Evolutionary conservation across 2,888 invertebrate species (phyloP), one percentile per base, ranked within the genome.

Genomic region (Tipula lateralis): DNA sequence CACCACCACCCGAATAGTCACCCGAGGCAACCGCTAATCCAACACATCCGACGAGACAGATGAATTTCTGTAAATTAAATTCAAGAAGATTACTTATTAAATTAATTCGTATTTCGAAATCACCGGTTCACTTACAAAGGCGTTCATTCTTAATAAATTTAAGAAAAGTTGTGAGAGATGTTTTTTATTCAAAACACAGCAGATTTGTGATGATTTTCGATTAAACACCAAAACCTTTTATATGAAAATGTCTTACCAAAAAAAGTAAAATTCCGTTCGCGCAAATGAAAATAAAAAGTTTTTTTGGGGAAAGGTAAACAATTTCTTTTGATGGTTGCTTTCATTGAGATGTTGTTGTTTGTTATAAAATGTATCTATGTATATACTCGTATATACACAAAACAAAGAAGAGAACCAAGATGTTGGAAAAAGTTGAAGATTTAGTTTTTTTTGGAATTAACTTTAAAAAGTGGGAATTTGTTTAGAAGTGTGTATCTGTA

Each of bases 11-110:
- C 6, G 82, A 82, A 1, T 30, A 82, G n/a, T 82, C 82, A 66
- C 66, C 66, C 0, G 82, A 82, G n/a, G 30, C 82, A 13, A 32
- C 32, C 32, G 32, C 82, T 82, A 82, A 82, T 82, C 82, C 82
- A 13, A 82, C 16, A 5, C n/a, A 83, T 34, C 32, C 83, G 24
- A 83, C 12, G 19, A 83, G 9, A 19, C 36, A 83, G 12, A 83
- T 12, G 32, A 83, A 9, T 34, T 83, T 83, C 83, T 83, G 83
- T n/a, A n/a, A n/a, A n/a, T n/a, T n/a, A n/a, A n/a, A n/a, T n/a
- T n/a, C n/a, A n/a, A n/a, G n/a, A n/a, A n/a, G n/a, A n/a, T n/a
- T 9, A 30, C 29, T 30, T 30, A 36, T 34, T 83, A 82, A 82
- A 16, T 82, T 30, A 30, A 82, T 82, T 82, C 9, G 16, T 2